phyloP scores from a whole-genome alignment of 2,797 vertebrate genomes.

The Artibeus lituratus region DNA sequence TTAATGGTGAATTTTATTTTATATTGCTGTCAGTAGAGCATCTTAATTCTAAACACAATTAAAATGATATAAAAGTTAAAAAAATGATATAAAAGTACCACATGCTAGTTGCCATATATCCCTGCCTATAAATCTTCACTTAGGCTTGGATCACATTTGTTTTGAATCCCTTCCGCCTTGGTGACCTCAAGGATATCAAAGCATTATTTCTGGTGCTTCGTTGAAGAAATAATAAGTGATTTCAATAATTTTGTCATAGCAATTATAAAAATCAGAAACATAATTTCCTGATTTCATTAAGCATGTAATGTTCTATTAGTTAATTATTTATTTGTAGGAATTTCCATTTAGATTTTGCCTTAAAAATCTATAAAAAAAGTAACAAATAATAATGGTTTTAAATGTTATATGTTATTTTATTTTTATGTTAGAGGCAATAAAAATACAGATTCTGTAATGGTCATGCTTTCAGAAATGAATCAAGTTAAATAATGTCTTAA shows the following conservation, averaged over 20 bases:
- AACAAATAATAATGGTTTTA: neutral
- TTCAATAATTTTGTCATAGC: neutral
- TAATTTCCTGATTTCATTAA: neutral
- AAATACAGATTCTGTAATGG: neutral
- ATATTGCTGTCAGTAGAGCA: neutral
- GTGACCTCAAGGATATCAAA: neutral
- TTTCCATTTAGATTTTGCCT: neutral
- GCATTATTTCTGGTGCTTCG: neutral
- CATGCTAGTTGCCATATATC: neutral
- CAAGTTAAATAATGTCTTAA: neutral
- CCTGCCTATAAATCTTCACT: neutral
- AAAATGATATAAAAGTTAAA: slow-evolving; percentile 33
- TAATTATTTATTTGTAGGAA: neutral
- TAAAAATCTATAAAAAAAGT: neutral
- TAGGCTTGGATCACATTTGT: neutral
- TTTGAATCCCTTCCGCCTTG: neutral
- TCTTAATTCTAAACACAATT: slow-evolving; percentile 54
- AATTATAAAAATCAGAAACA: neutral
- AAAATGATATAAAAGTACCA: slow-evolving; percentile 32
- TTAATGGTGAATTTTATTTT: slow-evolving; percentile 24
- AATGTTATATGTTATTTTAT: neutral
- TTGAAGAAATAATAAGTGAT: neutral
- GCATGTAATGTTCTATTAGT: neutral
- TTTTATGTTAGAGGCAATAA: neutral
- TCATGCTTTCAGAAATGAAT: neutral